A percentile compares a stretch with the other conserved stretches of the same genome.
Evolutionary conservation across 2,888 invertebrate genomes (phyloP).

Genomic region (Diarsia rubi): DNA sequence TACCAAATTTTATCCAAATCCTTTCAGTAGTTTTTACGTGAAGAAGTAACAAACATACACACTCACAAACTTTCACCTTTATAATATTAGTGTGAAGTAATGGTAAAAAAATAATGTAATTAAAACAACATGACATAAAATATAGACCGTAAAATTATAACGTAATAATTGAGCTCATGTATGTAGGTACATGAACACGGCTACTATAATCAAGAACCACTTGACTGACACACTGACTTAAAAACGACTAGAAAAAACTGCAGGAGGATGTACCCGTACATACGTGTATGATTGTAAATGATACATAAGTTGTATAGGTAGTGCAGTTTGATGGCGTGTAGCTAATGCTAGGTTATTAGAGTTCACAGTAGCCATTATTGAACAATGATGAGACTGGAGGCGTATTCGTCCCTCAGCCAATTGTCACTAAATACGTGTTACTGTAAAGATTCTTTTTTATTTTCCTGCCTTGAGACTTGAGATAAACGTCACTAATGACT

Average conservation of each 20-base stretch:
- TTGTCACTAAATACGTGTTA: slow-evolving; percentile 60
- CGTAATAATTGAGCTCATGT: slow-evolving; percentile 12
- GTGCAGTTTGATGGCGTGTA: slow-evolving; percentile 64
- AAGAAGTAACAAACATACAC: too few species aligned
- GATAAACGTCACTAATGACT: slow-evolving; percentile 24
- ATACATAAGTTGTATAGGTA: slow-evolving; percentile 48
- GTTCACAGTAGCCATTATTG: slow-evolving; percentile 63
- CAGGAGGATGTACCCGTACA: slow-evolving; percentile 40
- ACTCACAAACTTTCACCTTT: too few species aligned
- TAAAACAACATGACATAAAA: too few species aligned
- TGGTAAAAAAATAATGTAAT: too few species aligned
- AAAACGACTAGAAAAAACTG: slow-evolving; percentile 43
- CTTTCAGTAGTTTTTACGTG: too few species aligned
- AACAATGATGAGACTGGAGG: slow-evolving; percentile 68
- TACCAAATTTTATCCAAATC: too few species aligned
- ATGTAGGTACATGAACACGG: not conserved
- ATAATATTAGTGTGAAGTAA: too few species aligned
- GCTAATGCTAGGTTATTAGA: slow-evolving; percentile 65
- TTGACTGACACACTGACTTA: slow-evolving; percentile 53
- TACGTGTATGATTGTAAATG: slow-evolving; percentile 41
- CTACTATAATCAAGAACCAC: slow-evolving; percentile 33
- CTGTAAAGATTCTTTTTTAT: slow-evolving; percentile 30
- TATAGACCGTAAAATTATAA: slow-evolving; percentile 12
- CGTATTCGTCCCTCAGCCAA: slow-evolving; percentile 63
- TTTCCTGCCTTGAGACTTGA: slow-evolving; percentile 24